Evolutionary conservation across 1,140 invertebrate genomes (phyloP), one percentile per base, ranked within the genome.

Genomic region (Laodelphax striatellus): DNA sequence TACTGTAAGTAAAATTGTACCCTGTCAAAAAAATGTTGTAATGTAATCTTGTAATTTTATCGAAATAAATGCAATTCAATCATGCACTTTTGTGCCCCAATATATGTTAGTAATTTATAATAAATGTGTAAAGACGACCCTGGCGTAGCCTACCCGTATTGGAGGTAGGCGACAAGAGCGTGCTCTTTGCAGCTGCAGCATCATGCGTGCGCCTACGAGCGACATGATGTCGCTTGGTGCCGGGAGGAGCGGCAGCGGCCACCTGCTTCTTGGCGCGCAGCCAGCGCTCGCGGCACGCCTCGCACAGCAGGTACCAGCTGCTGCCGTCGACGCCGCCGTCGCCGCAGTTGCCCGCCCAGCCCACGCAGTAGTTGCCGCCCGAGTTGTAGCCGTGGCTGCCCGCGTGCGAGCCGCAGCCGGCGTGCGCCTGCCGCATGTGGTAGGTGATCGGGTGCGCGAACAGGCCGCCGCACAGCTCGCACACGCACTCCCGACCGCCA

Each of bases 291-390:
- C 93, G 81, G 70, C 94, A 97, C 21, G 78, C 77, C 67, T 94
- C 90, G 74, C 94, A 97, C 62, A 94, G 84, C 1, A 96, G 78
- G 72, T 97, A 97, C 92, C 92, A 97, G 38, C 87, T 83, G 63
- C 85, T 87, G 31, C 84, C 88, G 24, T 86, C 87, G 10, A 86
- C 79, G 13, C 90, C 90, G 1, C 88, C 88, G 67, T 92, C 89
- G 0, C 91, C 92, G 72, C 92, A 94, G 65, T 88, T 88, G 14
- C 90, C 90, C 0, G 88, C 86, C 65, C 65, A 66, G 19, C 88
- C 90, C 13, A 85, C 82, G 70, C 88, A 91, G 70, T 87, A 92
- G 68, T 84, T 87, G 10, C 91, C 90, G 41, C 82, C 82, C 60
- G 83, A 87, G 69, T 93, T 93, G 72, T 94, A 94, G 1, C 92